These are phyloP conservation scores for Chrysolina haemoptera DNA, from an alignment of 2,888 invertebrate species.

Conservation along the genomic window DNA sequence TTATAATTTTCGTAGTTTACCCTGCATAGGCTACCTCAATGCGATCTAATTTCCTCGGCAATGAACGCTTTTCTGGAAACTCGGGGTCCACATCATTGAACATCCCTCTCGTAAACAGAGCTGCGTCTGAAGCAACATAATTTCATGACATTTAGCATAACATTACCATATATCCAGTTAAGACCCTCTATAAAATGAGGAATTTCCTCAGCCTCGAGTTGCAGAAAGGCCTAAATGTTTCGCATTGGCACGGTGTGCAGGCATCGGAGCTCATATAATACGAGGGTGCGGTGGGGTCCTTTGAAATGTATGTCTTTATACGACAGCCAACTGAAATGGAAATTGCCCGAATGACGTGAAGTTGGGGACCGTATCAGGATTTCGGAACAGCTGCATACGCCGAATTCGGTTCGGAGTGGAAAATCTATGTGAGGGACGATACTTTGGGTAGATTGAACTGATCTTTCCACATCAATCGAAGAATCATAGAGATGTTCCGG, in stretches of 20 bases:
- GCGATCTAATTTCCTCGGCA: no score
- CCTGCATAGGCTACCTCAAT: no score
- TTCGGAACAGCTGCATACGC: conserved; percentile 7
- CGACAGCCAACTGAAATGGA: conserved; percentile 14
- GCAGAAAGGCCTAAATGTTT: conserved; percentile 28
- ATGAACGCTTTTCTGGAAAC: neutral
- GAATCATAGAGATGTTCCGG: neutral
- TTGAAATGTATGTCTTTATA: conserved; percentile 15
- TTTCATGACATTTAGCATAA: conserved; percentile 46
- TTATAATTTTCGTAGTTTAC: no score
- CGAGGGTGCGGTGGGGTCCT: neutral
- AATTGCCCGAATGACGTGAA: neutral
- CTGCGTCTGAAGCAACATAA: conserved; percentile 41
- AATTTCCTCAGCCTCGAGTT: conserved; percentile 35
- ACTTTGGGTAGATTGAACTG: neutral
- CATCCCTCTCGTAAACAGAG: conserved; percentile 33
- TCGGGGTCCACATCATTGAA: conserved; percentile 6
- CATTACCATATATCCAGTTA: conserved; percentile 43
- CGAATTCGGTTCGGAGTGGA: neutral
- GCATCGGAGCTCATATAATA: neutral
- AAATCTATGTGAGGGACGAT: neutral
- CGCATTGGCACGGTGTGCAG: neutral
- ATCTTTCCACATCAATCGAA: neutral
- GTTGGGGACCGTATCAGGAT: no score
- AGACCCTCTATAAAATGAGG: conserved; percentile 39